A percentile compares a stretch with the other conserved stretches of the same genome.
phyloP scores from a whole-genome alignment of 2,888 invertebrate genomes.

The Calliphora vomitoria region DNA sequence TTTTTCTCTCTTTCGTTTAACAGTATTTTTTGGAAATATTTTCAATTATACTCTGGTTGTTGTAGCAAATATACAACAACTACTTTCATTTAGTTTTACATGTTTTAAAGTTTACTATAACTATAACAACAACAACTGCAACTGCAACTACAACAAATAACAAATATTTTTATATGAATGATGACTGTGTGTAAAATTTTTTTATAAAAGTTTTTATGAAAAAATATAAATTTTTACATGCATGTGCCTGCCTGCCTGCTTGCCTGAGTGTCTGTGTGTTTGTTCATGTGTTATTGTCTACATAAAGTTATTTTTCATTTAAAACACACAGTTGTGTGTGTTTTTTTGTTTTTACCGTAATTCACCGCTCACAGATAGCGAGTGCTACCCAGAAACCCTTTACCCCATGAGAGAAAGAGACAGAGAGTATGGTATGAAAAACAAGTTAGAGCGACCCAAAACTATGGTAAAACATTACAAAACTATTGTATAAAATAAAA shows the following conservation, averaged over 20 bases:
- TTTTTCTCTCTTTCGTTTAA: slow-evolving; percentile 1
- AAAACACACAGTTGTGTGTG: slow-evolving; percentile 36
- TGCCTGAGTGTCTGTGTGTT: neutral
- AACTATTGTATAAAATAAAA: slow-evolving; percentile 27
- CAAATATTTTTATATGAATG: slow-evolving; percentile 52
- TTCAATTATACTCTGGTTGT: slow-evolving; percentile 54
- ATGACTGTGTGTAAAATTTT: slow-evolving; percentile 54
- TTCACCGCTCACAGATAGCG: slow-evolving; percentile 35
- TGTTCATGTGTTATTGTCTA: slow-evolving; percentile 32
- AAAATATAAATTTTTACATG: slow-evolving; percentile 23
- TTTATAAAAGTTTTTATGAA: slow-evolving; percentile 36
- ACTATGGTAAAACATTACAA: slow-evolving; percentile 20
- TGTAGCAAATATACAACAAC: slow-evolving; percentile 29
- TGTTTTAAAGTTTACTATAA: slow-evolving; percentile 31
- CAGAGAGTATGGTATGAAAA: neutral
- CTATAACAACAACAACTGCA: neutral
- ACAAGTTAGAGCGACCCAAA: neutral
- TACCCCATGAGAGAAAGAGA: neutral
- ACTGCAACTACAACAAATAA: slow-evolving; percentile 25
- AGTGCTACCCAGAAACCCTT: slow-evolving; percentile 6
- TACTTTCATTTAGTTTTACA: slow-evolving; percentile 38
- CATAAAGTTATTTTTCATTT: slow-evolving; percentile 62
- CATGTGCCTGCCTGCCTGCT: neutral
- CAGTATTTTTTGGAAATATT: slow-evolving; percentile 16
- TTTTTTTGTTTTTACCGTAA: slow-evolving; percentile 45